These are phyloP conservation scores for Psilopsiagon aurifrons DNA, from an alignment of 2,113 vertebrate species.

Conservation along the genomic window DNA sequence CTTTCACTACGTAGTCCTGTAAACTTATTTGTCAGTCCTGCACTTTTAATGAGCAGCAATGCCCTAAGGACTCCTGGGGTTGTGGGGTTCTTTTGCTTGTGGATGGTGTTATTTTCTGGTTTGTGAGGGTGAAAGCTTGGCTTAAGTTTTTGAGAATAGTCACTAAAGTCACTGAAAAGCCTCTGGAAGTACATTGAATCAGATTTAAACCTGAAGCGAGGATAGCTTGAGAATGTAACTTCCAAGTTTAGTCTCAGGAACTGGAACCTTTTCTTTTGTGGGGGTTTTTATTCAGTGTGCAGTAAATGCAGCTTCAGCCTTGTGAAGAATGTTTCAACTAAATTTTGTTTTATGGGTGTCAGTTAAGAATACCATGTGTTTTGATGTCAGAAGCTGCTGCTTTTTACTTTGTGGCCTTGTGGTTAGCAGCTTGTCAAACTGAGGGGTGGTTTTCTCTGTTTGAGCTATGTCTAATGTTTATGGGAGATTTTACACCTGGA, in stretches of 20 bases:
- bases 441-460: conserved; percentile 14
- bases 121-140: background rate
- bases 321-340: conserved; percentile 18
- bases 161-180: background rate
- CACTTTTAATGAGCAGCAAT: background rate
- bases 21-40: background rate
- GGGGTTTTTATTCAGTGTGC: background rate
- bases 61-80: background rate
- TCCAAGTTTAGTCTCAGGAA: background rate
- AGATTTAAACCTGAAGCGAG: background rate
- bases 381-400: conserved; percentile 25
- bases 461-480: conserved; percentile 40
- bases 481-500: conserved; percentile 62
- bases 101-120: background rate
- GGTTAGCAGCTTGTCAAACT: conserved; percentile 36
- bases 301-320: background rate
- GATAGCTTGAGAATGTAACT: background rate
- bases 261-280: background rate
- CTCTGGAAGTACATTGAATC: background rate
- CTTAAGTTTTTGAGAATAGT: background rate
- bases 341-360: conserved; percentile 55
- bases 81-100: background rate
- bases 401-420: conserved; percentile 32
- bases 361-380: conserved; percentile 31
- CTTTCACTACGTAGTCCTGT: background rate